Conservation (phyloP, 2,888 invertebrate species). For the Chrysolina americana region DNA sequence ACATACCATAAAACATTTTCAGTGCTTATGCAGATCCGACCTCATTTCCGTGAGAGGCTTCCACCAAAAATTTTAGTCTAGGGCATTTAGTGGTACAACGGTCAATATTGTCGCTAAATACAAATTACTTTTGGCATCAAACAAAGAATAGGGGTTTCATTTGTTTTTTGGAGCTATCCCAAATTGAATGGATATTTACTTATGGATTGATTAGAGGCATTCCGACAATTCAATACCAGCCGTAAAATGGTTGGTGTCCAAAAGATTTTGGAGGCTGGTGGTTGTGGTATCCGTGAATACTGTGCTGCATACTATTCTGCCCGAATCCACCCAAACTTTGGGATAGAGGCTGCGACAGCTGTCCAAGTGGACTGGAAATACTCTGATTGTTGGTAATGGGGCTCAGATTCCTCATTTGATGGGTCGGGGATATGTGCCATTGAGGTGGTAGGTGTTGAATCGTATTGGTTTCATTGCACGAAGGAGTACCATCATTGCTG, state of each 20-base stretch:
- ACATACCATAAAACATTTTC: no score
- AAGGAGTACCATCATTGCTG: conserved; percentile 63
- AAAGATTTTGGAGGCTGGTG: conserved; percentile 59
- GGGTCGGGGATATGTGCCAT: conserved; percentile 59
- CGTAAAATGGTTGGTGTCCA: conserved; percentile 61
- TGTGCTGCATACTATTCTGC: conserved; percentile 58
- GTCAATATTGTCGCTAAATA: no score
- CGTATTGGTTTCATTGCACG: conserved; percentile 55
- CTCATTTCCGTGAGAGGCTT: no score
- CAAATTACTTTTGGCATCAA: no score
- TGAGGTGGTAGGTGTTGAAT: conserved; percentile 67
- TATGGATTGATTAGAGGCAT: background rate
- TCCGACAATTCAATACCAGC: conserved; percentile 58
- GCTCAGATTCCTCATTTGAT: conserved; percentile 59
- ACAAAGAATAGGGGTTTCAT: no score
- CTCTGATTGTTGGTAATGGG: conserved; percentile 54
- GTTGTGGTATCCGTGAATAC: conserved; percentile 55
- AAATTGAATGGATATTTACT: background rate
- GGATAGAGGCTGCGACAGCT: conserved; percentile 49
- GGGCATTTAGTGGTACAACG: no score
- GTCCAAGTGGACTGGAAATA: conserved; percentile 44
- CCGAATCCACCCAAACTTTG: conserved; percentile 56
- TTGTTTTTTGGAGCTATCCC: no score
- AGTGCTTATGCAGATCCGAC: no score
- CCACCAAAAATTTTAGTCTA: no score